These are phyloP conservation scores for Poeciliopsis gracilis DNA, from an alignment of 2,797 vertebrate species.

Conservation along the genomic window DNA sequence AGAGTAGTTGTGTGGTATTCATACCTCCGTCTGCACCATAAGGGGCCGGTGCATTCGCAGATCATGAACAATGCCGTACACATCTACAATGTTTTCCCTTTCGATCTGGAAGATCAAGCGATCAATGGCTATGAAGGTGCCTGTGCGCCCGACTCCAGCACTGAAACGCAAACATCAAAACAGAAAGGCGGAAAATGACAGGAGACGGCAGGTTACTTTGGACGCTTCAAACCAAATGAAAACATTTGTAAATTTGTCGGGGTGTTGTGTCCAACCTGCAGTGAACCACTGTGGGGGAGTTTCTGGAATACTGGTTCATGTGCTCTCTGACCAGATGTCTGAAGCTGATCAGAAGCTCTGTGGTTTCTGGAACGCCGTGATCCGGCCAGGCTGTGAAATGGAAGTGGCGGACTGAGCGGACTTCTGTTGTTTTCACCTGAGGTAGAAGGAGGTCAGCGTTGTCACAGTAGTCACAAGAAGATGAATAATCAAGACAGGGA, in stretches of 20 bases:
- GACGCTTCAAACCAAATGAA: neutral
- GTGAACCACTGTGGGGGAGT: slow-evolving; percentile 91
- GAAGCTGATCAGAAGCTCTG: slow-evolving; percentile 93
- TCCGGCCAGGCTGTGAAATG: slow-evolving; percentile 98
- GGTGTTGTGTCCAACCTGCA: slow-evolving; percentile 86
- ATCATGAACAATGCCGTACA: slow-evolving; percentile 88
- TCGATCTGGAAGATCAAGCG: slow-evolving; percentile 94
- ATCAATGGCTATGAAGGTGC: slow-evolving; percentile 94
- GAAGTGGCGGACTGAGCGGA: slow-evolving; percentile 88
- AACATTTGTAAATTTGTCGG: slow-evolving; percentile 3
- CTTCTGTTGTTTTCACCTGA: slow-evolving; percentile 87
- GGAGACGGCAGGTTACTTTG: neutral
- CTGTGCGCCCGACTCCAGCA: slow-evolving; percentile 95
- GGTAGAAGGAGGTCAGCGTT: slow-evolving; percentile 3
- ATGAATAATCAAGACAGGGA: neutral
- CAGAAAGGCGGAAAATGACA: slow-evolving; percentile 3
- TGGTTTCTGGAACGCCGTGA: slow-evolving; percentile 92
- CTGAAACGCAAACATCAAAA: slow-evolving; percentile 69
- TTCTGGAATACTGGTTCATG: slow-evolving; percentile 85
- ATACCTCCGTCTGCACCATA: slow-evolving; percentile 98
- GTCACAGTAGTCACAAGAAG: neutral
- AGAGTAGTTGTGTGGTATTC: neutral
- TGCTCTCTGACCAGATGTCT: slow-evolving; percentile 92
- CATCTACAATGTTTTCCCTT: slow-evolving; percentile 87
- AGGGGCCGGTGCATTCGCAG: slow-evolving; percentile 92